phyloP scores from a whole-genome alignment of 2,113 vertebrate species.

The Pelvicachromis taeniatus region DNA sequence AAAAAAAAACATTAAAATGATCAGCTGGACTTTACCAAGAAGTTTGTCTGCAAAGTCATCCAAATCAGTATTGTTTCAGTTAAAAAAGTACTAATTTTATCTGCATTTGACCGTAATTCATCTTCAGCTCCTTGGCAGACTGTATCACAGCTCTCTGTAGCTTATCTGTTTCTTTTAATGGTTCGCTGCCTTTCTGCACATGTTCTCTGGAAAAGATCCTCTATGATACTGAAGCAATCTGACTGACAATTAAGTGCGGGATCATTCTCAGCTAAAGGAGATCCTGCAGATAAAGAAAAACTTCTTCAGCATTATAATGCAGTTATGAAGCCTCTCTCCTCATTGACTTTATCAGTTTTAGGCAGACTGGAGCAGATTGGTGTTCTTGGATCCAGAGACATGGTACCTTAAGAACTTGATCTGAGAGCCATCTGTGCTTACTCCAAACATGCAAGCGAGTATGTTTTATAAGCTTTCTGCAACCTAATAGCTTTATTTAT shows the following conservation, averaged over 20 bases:
- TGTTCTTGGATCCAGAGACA: conserved; percentile 1
- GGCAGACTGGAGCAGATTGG: conserved; percentile 19
- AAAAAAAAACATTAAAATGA: neutral
- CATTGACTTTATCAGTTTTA: conserved; percentile 25
- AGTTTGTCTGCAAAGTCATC: neutral
- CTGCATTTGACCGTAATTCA: conserved; percentile 12
- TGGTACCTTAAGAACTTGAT: conserved; percentile 47
- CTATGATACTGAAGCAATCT: neutral
- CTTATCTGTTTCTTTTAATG: neutral
- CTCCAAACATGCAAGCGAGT: conserved; percentile 25
- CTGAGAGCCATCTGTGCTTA: conserved; percentile 54
- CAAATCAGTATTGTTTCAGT: neutral
- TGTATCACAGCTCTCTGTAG: neutral
- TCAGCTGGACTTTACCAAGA: neutral
- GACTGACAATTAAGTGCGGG: conserved; percentile 4
- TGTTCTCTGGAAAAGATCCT: neutral
- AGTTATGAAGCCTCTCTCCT: conserved; percentile 7
- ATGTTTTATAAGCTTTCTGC: conserved; percentile 45
- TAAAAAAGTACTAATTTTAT: conserved; percentile 1
- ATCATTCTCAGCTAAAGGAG: conserved; percentile 9
- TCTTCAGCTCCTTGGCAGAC: neutral
- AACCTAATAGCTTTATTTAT: conserved; percentile 46
- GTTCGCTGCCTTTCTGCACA: neutral
- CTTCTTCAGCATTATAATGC: neutral
- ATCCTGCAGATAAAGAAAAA: conserved; percentile 11